Evolutionary conservation across 2,113 vertebrate species (phyloP), one percentile per base, ranked within the genome.

Genomic region (Menidia beryllina): DNA sequence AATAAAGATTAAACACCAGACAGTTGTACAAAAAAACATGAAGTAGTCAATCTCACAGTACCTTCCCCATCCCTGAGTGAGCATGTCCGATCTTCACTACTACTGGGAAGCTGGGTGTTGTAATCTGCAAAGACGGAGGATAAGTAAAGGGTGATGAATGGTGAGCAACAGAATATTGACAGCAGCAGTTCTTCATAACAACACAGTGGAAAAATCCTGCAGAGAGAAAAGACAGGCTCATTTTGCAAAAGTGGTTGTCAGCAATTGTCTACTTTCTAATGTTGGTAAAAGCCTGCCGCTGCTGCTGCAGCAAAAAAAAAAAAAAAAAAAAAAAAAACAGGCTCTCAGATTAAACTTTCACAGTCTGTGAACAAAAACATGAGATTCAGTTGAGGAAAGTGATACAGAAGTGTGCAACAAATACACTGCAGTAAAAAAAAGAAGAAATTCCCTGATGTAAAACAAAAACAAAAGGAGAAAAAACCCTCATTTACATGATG

Each of bases 21-120:
- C 24, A 7, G 30, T 10, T 25, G 4, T 17, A 26, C 5, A 38
- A 41, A 2, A 24, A 63, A 50, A 11, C 12, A 14, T 26, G 13
- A 70, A 47, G 7, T 2, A 74, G 20, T 11, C 15, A 59, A 45
- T 14, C 26, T 21, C 26, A 7, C 5, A 13, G 15, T 94, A 98
- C 98, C 96, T 99, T 99, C 90, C 98, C 98, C 98, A 99, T 98
- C 88, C 98, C 97, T 7, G 97, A 97, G 86, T 99, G 97, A 81
- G 98, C 98, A 7, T 99, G 98, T 89, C 98, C 98, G 1, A 99
- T 99, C 94, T 99, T 99, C 92, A 99, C 98, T 69, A 99, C 98
- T 2, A 98, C 97, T 1, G 98, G 98, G 78, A 99, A 98, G 0
- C 95, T 95, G 43, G 98, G 96, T 93, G 97, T 94, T 56, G 96